Conservation (phyloP, 2,113 vertebrate genomes). For the Phoxinus phoxinus region DNA sequence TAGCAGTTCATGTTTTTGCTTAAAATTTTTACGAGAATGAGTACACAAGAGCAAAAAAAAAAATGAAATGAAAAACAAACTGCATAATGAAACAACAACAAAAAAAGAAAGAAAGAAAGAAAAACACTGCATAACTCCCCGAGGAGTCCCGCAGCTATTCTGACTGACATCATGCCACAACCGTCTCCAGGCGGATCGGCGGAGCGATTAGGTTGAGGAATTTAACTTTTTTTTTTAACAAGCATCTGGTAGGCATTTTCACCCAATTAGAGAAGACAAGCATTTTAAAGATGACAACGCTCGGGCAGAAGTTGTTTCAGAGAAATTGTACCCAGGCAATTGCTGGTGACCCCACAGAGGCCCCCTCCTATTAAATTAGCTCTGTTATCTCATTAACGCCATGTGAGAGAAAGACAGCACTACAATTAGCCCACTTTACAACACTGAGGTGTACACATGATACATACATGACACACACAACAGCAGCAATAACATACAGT, state of each 20-base stretch:
- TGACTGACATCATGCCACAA: slow-evolving; percentile 81
- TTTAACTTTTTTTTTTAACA: slow-evolving; percentile 73
- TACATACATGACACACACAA: not conserved
- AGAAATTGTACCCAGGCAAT: slow-evolving; percentile 80
- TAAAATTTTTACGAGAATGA: too few species aligned
- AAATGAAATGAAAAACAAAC: not conserved
- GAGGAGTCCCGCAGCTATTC: slow-evolving; percentile 12
- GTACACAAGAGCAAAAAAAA: too few species aligned
- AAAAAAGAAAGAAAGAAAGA: not conserved
- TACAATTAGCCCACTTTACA: not conserved
- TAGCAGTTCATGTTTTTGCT: too few species aligned
- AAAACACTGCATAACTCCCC: not conserved
- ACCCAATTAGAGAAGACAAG: slow-evolving; percentile 84
- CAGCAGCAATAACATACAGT: not conserved
- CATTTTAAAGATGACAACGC: slow-evolving; percentile 81
- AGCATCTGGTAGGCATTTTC: slow-evolving; percentile 86
- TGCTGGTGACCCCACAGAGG: slow-evolving; percentile 76
- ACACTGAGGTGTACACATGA: slow-evolving; percentile 3
- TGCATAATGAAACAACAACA: not conserved
- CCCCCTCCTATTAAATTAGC: slow-evolving; percentile 19
- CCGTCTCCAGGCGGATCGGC: slow-evolving; percentile 78
- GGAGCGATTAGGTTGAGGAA: slow-evolving; percentile 73
- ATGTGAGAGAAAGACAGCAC: slow-evolving; percentile 20
- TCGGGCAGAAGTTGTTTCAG: slow-evolving; percentile 78
- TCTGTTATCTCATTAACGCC: slow-evolving; percentile 29